Percentiles rank a stretch among this genome's conserved stretches.
These are phyloP conservation scores for Podiceps cristatus DNA, from an alignment of 2,113 vertebrate genomes.

Conservation along the genomic window DNA sequence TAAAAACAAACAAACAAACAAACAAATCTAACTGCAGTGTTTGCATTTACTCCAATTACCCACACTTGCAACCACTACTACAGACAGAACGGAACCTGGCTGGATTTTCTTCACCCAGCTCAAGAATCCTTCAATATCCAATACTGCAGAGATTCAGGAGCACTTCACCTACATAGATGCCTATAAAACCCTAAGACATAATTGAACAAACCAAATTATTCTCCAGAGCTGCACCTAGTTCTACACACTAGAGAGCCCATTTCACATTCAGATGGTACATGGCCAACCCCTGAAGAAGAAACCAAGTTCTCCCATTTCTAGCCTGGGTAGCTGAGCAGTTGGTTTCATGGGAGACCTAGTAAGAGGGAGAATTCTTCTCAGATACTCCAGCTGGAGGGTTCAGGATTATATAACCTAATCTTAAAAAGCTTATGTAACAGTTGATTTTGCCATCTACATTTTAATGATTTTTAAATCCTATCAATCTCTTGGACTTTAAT, in stretches of 20 bases:
- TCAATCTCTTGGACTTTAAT: not conserved
- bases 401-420: not conserved
- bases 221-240: not conserved
- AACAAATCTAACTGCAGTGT: not conserved
- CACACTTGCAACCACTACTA: not conserved
- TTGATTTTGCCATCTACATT: not conserved
- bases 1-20: not conserved
- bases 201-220: not conserved
- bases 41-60: not conserved
- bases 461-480: constrained; percentile 13
- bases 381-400: not conserved
- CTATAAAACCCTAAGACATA: not conserved
- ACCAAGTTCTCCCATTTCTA: not conserved
- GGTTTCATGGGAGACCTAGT: not conserved
- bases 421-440: not conserved
- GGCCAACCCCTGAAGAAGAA: not conserved
- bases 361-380: not conserved
- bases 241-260: not conserved
- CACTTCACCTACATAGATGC: not conserved
- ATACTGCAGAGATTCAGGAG: not conserved
- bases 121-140: not conserved
- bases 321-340: not conserved
- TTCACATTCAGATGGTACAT: not conserved
- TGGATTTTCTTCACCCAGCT: not conserved
- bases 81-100: not conserved